Conservation (phyloP, 1,140 invertebrate genomes). For the Drosophila arizonae region DNA sequence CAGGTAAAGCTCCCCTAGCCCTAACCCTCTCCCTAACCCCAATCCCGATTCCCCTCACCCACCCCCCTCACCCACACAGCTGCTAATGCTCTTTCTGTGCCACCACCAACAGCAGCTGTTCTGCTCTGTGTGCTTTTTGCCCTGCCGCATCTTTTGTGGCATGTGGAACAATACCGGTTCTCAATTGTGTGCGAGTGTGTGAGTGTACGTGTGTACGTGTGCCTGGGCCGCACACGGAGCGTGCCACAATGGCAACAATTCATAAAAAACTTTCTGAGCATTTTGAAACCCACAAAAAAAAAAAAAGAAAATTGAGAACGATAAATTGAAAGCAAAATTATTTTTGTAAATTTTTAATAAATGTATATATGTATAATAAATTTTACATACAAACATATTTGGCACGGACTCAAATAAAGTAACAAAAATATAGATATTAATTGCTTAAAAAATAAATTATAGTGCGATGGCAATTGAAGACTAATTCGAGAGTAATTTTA, state of each 20-base stretch:
- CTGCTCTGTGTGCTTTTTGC: not conserved
- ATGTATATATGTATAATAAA: too few species aligned
- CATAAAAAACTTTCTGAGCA: not conserved
- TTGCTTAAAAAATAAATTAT: too few species aligned
- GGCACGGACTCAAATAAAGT: too few species aligned
- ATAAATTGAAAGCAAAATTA: not conserved
- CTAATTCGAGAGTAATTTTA: too few species aligned
- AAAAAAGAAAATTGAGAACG: not conserved
- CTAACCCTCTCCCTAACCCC: too few species aligned
- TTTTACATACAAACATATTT: too few species aligned
- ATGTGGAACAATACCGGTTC: slow-evolving; percentile 37
- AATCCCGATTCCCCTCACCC: too few species aligned
- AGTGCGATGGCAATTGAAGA: too few species aligned
- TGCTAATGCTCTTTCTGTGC: too few species aligned
- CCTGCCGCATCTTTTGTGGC: slow-evolving; percentile 9
- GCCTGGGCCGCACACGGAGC: slow-evolving; percentile 17
- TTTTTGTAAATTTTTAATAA: too few species aligned
- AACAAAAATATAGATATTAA: too few species aligned
- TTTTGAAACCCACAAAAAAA: not conserved
- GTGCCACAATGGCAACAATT: slow-evolving; percentile 33
- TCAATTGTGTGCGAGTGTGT: not conserved
- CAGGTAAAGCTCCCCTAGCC: not conserved
- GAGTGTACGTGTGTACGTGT: not conserved
- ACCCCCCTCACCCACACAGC: too few species aligned
- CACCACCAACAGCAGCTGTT: slow-evolving; percentile 2